A percentile compares a stretch with the other conserved stretches of the same genome.
These are phyloP conservation scores for Mustela nigripes DNA, from an alignment of 2,113 vertebrate species.

Conservation along the genomic window DNA sequence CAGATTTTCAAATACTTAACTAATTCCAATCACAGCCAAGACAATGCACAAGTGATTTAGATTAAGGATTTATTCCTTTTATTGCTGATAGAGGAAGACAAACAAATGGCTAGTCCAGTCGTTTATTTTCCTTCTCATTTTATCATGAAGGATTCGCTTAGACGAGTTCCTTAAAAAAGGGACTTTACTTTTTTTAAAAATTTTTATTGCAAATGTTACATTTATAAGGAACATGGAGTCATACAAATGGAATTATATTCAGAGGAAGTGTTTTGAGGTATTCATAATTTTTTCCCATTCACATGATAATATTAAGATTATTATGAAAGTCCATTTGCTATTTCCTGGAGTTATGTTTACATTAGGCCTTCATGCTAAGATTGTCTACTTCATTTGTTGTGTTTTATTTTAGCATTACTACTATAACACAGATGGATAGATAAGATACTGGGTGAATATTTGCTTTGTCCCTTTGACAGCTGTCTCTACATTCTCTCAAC, in stretches of 20 bases:
- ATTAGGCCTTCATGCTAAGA: not conserved
- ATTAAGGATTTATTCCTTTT: conserved; percentile 25
- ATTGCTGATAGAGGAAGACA: conserved; percentile 14
- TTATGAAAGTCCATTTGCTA: conserved; percentile 56
- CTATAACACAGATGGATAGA: not conserved
- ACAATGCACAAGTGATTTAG: not conserved
- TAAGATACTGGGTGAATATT: conserved; percentile 48
- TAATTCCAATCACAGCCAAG: conserved; percentile 24
- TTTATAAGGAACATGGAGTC: conserved; percentile 20
- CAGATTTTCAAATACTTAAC: conserved; percentile 39
- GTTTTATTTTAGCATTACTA: conserved; percentile 41
- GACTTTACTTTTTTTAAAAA: not conserved
- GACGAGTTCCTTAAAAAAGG: not conserved
- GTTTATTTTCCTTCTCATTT: conserved; percentile 17
- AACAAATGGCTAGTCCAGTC: not conserved
- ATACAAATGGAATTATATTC: conserved; percentile 34
- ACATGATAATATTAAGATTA: not conserved
- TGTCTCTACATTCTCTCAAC: not conserved
- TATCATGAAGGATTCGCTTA: conserved; percentile 46
- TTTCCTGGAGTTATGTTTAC: conserved; percentile 53
- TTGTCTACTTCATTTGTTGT: not conserved
- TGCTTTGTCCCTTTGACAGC: not conserved
- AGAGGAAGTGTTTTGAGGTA: conserved; percentile 45
- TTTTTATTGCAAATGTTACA: not conserved
- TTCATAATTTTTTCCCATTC: conserved; percentile 23